phyloP scores from a whole-genome alignment of 2,113 vertebrate species.

The Serinus canaria region DNA sequence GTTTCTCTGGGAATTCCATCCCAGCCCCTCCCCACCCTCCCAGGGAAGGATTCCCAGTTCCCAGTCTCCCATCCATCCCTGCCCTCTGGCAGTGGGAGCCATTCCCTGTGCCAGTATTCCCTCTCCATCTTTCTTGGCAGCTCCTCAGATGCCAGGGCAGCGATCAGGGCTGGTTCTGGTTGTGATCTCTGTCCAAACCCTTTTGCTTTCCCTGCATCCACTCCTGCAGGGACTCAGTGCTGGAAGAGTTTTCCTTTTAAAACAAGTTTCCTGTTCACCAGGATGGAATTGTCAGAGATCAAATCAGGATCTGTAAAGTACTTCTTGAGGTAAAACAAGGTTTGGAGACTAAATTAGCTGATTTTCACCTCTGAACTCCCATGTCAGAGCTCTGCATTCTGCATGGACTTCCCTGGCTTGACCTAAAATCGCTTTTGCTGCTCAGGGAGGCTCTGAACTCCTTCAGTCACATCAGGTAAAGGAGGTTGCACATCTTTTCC shows the following conservation, averaged over 20 bases:
- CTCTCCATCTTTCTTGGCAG: background rate
- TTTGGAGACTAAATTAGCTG: background rate
- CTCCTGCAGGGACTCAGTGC: background rate
- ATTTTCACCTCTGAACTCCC: background rate
- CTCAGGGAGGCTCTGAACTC: background rate
- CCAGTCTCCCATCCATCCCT: fast-evolving
- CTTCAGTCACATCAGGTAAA: background rate
- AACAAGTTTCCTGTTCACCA: background rate
- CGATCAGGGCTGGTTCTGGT: background rate
- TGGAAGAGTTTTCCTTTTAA: background rate
- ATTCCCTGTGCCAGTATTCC: background rate
- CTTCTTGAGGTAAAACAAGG: background rate
- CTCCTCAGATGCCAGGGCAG: background rate
- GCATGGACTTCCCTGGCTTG: background rate
- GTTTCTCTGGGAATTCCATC: background rate
- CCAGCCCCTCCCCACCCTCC: background rate
- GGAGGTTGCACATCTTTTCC: background rate
- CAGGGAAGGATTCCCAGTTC: background rate
- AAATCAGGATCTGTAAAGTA: background rate
- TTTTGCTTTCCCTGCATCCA: background rate
- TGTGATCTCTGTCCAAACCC: background rate
- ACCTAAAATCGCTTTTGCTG: background rate
- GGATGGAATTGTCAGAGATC: background rate
- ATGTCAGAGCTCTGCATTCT: background rate
- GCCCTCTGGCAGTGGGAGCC: fast-evolving